Conservation (phyloP, 2,888 invertebrate species). For the Melanophora roralis region DNA sequence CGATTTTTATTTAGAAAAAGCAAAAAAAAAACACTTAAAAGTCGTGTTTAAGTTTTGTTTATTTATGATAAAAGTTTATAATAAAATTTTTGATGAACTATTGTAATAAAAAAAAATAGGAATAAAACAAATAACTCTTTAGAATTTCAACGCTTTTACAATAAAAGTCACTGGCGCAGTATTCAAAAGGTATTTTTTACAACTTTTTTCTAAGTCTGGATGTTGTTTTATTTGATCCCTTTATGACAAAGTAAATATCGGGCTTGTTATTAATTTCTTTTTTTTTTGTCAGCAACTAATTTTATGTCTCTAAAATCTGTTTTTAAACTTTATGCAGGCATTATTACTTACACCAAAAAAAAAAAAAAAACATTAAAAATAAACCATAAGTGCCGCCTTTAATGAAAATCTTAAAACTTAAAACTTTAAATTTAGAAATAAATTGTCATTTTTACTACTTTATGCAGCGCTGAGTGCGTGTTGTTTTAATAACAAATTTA, state of each 20-base stretch:
- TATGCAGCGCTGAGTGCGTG: not conserved
- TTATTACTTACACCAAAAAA: slow-evolving; percentile 40
- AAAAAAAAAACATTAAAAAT: slow-evolving; percentile 9
- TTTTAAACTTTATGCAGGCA: slow-evolving; percentile 21
- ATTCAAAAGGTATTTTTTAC: slow-evolving; percentile 17
- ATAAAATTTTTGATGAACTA: slow-evolving; percentile 3
- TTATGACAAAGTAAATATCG: slow-evolving; percentile 2
- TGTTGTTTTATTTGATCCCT: not conserved
- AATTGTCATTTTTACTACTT: not conserved
- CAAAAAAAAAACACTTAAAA: not conserved
- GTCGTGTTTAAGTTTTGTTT: not conserved
- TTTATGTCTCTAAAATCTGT: not conserved
- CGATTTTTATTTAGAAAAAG: slow-evolving; percentile 26
- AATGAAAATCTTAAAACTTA: slow-evolving; percentile 44
- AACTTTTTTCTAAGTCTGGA: slow-evolving; percentile 26
- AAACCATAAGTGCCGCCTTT: slow-evolving; percentile 55
- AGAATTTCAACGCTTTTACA: too few species aligned
- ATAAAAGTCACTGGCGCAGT: not conserved
- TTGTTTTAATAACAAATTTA: not conserved
- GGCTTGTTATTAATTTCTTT: not conserved
- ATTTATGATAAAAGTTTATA: not conserved
- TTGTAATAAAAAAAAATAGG: slow-evolving; percentile 1
- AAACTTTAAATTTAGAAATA: slow-evolving; percentile 22
- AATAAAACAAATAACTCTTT: not conserved
- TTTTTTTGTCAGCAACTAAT: not conserved